Evolutionary conservation across 2,797 vertebrate species (phyloP).

Genomic region (Sphenopsis melanotis): DNA sequence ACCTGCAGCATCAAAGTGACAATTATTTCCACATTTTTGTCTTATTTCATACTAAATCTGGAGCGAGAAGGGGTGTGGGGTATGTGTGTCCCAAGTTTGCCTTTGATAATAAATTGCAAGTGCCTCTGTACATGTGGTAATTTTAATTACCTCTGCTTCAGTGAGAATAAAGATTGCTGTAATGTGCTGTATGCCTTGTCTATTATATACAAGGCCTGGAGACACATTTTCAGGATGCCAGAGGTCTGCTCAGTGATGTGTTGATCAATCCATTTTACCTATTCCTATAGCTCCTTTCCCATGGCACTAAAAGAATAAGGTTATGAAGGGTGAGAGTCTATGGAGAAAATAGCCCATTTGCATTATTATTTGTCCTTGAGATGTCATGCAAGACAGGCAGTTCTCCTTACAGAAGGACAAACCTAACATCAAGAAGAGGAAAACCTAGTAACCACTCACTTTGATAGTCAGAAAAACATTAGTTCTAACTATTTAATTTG

Average conservation of each 20-base stretch:
- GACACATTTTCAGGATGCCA: neutral
- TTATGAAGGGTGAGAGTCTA: neutral
- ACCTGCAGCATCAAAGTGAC: neutral
- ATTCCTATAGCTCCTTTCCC: neutral
- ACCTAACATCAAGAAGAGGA: neutral
- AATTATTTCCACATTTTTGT: neutral
- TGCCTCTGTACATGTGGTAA: neutral
- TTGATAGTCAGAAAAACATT: neutral
- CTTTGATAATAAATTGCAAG: neutral
- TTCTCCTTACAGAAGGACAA: neutral
- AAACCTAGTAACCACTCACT: neutral
- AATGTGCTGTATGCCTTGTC: neutral
- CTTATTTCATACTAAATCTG: neutral
- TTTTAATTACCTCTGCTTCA: slow-evolving; percentile 5
- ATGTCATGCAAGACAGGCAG: neutral
- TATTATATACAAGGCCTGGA: neutral
- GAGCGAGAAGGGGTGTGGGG: neutral
- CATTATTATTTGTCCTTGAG: neutral
- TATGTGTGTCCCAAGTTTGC: neutral
- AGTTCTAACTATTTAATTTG: neutral
- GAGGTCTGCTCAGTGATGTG: neutral
- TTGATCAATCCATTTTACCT: neutral
- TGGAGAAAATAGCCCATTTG: neutral
- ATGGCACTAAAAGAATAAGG: neutral
- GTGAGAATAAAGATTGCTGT: neutral